A percentile compares a stretch with the other conserved stretches of the same genome.
Evolutionary conservation across 2,888 invertebrate species (phyloP).

Genomic region (Prenolepis imparis): DNA sequence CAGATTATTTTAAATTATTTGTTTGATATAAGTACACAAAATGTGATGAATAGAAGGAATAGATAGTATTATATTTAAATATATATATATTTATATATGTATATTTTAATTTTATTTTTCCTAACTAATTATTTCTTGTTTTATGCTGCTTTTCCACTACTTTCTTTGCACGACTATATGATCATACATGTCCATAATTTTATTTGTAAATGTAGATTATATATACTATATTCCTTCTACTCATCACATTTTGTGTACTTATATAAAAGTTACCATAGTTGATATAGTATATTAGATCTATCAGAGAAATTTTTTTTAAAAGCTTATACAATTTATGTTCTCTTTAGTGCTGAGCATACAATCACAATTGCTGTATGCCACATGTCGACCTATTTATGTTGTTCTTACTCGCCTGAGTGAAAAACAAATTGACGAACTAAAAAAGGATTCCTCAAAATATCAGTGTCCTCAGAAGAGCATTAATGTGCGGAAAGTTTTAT

Average conservation of each 20-base stretch:
- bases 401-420: constrained; percentile 86
- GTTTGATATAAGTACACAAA: neutral
- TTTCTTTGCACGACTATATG: no score
- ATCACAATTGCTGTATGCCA: constrained; percentile 87
- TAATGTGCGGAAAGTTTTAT: constrained; percentile 15
- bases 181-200: no score
- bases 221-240: no score
- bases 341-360: constrained; percentile 79
- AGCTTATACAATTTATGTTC: constrained; percentile 40
- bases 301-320: neutral
- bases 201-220: neutral
- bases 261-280: neutral
- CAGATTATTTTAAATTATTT: neutral
- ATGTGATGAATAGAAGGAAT: neutral
- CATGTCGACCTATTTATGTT: constrained; percentile 87
- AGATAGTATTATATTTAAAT: neutral
- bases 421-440: constrained; percentile 85
- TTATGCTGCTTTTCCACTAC: no score
- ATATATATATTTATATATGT: no score
- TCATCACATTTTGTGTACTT: no score
- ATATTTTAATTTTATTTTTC: no score
- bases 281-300: neutral
- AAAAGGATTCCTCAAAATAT: constrained; percentile 76
- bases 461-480: constrained; percentile 25
- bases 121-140: no score